Base-by-base conservation (phyloP, 2,888 invertebrate genomes). In the Yponomeuta malinellus region DNA sequence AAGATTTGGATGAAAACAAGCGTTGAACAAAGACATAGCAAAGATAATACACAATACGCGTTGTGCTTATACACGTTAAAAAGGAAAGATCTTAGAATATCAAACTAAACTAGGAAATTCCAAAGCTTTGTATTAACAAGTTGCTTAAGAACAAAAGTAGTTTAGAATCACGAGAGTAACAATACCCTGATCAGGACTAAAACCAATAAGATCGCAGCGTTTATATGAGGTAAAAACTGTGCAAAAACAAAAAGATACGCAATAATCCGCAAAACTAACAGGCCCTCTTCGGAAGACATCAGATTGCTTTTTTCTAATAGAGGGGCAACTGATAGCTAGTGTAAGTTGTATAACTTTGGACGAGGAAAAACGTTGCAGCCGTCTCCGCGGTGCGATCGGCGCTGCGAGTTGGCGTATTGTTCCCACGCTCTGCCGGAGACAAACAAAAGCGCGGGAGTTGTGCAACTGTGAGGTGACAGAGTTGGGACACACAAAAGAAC, bases 371-470 rank as follows among this genome's bases (percentile, higher is more conserved):
- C 52, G 15, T 15, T 59, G 52, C 52, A 59, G 52, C 52, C 52
- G 12, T 12, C 52, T 8, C 52, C 15, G 52, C 52, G 52, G 1
- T 15, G 52, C 52, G 52, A 59, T 59, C 52, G 15, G 15, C 52
- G 52, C 52, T 52, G 52, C 52, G 6, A 52, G 52, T 52, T 52
- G 10, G 52, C 4, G 12, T 12, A 59, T 59, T 59, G 52, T 59
- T 59, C 52, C 5, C 52, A 15, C 52, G 15, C 52, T 59, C 52
- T 5, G 52, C 52, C 52, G 52, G 52, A 3, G 12, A 59, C 52
- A 59, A 59, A 59, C 52, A 59, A 59, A 59, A 59, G 52, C 52
- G 52, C 52, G 52, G 52, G 52, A 59, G 52, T 59, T 59, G 52
- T 12, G 15, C 1, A 59, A 59, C 52, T 15, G 52, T 59, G 15